Conservation (phyloP, 2,113 vertebrate species). For the Panurus biarmicus region DNA sequence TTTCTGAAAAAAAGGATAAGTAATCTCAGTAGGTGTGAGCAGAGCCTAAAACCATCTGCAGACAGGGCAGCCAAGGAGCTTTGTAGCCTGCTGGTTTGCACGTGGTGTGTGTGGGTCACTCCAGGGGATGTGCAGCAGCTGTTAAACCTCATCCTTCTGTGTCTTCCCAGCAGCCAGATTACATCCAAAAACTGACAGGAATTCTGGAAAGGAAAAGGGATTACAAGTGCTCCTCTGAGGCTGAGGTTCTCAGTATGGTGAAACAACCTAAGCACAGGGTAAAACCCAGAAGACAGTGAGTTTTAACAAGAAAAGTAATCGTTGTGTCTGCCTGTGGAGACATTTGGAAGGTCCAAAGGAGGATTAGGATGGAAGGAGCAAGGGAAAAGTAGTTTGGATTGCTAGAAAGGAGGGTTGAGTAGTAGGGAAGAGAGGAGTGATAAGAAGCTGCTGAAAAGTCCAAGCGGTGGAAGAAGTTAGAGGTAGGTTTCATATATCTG, state of each 20-base stretch:
- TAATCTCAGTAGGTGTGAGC: not conserved
- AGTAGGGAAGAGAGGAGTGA: not conserved
- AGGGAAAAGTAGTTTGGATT: not conserved
- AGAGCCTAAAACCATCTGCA: not conserved
- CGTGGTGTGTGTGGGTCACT: accelerated
- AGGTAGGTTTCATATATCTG: not conserved
- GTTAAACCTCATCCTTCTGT: not conserved
- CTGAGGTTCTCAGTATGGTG: not conserved
- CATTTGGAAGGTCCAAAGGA: not conserved
- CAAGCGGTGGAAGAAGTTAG: not conserved
- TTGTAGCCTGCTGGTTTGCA: not conserved
- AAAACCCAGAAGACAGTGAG: not conserved
- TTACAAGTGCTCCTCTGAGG: not conserved
- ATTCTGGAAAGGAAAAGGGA: not conserved
- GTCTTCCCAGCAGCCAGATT: not conserved
- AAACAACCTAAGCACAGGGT: not conserved
- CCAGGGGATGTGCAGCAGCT: not conserved
- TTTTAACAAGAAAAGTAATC: not conserved
- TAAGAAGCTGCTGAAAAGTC: not conserved
- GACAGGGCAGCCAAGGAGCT: not conserved
- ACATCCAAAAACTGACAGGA: not conserved
- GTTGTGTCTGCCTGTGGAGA: not conserved
- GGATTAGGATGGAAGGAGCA: not conserved
- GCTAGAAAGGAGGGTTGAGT: not conserved
- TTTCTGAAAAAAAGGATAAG: not conserved